Evolutionary conservation across 2,888 invertebrate species (phyloP).

Genomic region (Cantharis lateralis): DNA sequence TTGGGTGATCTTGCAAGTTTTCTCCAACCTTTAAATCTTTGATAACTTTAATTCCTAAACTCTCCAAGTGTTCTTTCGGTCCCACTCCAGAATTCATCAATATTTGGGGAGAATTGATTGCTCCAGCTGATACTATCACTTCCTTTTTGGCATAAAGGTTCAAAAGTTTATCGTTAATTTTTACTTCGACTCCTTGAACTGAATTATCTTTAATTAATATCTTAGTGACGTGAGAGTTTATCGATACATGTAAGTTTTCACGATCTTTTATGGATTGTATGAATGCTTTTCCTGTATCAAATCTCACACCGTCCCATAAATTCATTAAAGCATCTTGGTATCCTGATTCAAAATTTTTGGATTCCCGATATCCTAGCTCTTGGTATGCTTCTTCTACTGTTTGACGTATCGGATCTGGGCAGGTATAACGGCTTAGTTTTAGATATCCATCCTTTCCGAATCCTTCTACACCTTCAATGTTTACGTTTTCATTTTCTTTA

Average conservation of each 20-base stretch:
- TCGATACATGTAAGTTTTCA: constrained; percentile 63
- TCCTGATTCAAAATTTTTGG: constrained; percentile 39
- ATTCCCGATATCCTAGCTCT: constrained; percentile 54
- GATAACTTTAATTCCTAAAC: constrained; percentile 46
- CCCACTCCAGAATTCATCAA: constrained; percentile 68
- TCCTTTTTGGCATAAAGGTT: constrained; percentile 68
- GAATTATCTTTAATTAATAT: constrained; percentile 46
- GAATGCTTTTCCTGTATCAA: constrained; percentile 83
- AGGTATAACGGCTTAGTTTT: constrained; percentile 51
- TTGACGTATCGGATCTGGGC: constrained; percentile 46
- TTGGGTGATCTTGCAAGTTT: background rate
- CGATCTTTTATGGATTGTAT: constrained; percentile 65
- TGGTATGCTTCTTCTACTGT: constrained; percentile 54
- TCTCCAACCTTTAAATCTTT: no score
- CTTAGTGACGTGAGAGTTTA: constrained; percentile 61
- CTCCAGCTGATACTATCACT: constrained; percentile 86
- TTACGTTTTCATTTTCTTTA: constrained; percentile 69
- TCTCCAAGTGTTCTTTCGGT: constrained; percentile 50
- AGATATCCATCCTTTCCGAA: constrained; percentile 57
- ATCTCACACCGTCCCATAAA: constrained; percentile 69
- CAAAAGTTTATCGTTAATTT: constrained; percentile 36
- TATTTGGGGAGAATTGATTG: constrained; percentile 89
- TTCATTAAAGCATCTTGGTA: constrained; percentile 39
- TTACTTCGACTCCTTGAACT: constrained; percentile 55
- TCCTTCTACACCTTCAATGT: background rate